phyloP scores from a whole-genome alignment of 2,888 invertebrate species.

The Scrobipalpa costella region DNA sequence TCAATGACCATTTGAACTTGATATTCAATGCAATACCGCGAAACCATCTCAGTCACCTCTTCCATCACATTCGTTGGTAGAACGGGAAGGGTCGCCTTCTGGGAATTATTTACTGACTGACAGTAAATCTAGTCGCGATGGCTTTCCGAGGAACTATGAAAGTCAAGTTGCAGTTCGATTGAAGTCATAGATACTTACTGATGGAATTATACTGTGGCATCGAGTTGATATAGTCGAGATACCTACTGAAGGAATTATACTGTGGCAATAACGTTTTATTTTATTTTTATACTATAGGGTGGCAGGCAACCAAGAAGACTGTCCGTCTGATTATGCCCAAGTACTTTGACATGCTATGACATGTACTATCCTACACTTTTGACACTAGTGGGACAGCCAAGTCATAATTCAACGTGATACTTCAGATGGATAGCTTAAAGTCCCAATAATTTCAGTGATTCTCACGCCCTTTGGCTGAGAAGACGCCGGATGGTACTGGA shows the following conservation, averaged over 20 bases:
- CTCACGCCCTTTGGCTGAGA: too few relatives aligned
- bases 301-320: too few relatives aligned
- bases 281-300: too few relatives aligned
- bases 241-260: background rate
- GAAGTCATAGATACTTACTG: background rate
- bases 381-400: too few relatives aligned
- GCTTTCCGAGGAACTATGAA: constrained; percentile 23
- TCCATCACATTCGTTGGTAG: constrained; percentile 1
- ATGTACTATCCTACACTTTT: too few relatives aligned
- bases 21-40: background rate
- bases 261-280: background rate
- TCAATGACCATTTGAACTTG: constrained; percentile 1
- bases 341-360: too few relatives aligned
- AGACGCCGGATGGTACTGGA: too few relatives aligned
- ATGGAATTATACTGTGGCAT: background rate
- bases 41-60: constrained; percentile 3
- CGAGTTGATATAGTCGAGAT: background rate
- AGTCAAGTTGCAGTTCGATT: constrained; percentile 14
- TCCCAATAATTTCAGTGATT: too few relatives aligned
- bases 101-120: constrained; percentile 1
- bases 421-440: too few relatives aligned
- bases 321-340: too few relatives aligned
- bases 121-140: background rate
- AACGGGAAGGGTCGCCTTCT: background rate
- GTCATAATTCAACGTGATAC: too few relatives aligned